phyloP scores from a whole-genome alignment of 2,113 vertebrate genomes.

The Bothrops jararaca region DNA sequence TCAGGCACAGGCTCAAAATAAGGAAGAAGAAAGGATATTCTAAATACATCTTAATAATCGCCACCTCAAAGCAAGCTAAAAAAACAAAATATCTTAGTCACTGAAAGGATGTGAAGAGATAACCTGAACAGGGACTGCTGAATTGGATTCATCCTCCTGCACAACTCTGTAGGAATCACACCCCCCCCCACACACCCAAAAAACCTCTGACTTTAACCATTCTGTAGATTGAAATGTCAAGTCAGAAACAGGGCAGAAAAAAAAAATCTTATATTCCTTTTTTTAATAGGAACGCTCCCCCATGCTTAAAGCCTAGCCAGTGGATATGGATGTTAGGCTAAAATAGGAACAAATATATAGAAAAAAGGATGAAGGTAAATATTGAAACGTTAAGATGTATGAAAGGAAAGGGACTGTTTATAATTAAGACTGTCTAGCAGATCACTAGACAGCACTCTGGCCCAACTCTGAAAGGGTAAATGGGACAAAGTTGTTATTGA shows the following conservation, averaged over 20 bases:
- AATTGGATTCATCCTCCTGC: background rate
- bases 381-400: background rate
- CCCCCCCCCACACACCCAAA: background rate
- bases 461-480: background rate
- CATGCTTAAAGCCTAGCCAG: background rate
- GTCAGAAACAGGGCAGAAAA: constrained; percentile 11
- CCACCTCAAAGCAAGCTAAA: constrained; percentile 52
- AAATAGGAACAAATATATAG: background rate
- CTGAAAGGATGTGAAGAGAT: constrained; percentile 41
- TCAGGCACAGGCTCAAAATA: constrained; percentile 49
- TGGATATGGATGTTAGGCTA: background rate
- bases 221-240: constrained; percentile 19
- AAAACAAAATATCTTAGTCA: constrained; percentile 48
- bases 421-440: background rate
- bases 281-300: background rate
- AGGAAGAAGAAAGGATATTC: constrained; percentile 42
- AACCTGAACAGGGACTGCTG: constrained; percentile 19
- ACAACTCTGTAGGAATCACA: constrained; percentile 3
- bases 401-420: background rate
- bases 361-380: background rate
- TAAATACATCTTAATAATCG: constrained; percentile 49
- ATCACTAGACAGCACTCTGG: background rate
- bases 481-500: background rate
- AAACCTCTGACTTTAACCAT: background rate
- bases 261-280: rapidly evolving